Conservation (phyloP, 2,888 invertebrate genomes). For the Drosophila anomalata region DNA sequence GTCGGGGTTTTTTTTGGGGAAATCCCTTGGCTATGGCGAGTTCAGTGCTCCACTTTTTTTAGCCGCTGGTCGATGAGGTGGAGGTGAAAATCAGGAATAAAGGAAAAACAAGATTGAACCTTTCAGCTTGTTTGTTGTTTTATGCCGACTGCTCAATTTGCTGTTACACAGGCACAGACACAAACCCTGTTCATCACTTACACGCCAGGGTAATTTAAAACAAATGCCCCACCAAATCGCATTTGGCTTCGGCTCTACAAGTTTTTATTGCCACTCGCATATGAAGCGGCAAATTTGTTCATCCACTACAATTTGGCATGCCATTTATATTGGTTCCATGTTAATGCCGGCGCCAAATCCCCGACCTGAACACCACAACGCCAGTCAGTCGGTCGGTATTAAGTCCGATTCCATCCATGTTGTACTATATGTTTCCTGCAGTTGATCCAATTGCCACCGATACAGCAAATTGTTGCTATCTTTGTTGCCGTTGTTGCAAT, state of each 20-base stretch:
- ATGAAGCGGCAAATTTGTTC: conserved; percentile 64
- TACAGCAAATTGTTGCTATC: conserved; percentile 17
- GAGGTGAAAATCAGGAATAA: neutral
- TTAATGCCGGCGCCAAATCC: conserved; percentile 73
- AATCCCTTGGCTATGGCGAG: conserved; percentile 37
- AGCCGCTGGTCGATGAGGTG: neutral
- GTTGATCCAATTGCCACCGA: conserved; percentile 47
- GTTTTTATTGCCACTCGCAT: conserved; percentile 66
- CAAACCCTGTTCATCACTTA: conserved; percentile 71
- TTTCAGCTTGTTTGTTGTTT: conserved; percentile 31
- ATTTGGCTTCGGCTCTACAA: conserved; percentile 61
- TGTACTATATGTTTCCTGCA: conserved; percentile 14
- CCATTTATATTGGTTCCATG: conserved; percentile 80
- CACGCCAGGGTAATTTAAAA: conserved; percentile 79
- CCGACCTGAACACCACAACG: conserved; percentile 49
- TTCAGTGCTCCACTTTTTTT: conserved; percentile 57
- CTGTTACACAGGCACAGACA: conserved; percentile 39
- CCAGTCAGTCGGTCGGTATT: conserved; percentile 45
- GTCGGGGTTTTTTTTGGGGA: conserved; percentile 16
- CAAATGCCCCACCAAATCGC: conserved; percentile 79
- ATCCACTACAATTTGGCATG: conserved; percentile 80
- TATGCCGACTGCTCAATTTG: conserved; percentile 62
- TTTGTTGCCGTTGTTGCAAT: conserved; percentile 21
- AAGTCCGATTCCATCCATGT: conserved; percentile 6
- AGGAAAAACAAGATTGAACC: neutral